phyloP scores from a whole-genome alignment of 2,113 vertebrate species.

The Paraplagusia blochii region DNA sequence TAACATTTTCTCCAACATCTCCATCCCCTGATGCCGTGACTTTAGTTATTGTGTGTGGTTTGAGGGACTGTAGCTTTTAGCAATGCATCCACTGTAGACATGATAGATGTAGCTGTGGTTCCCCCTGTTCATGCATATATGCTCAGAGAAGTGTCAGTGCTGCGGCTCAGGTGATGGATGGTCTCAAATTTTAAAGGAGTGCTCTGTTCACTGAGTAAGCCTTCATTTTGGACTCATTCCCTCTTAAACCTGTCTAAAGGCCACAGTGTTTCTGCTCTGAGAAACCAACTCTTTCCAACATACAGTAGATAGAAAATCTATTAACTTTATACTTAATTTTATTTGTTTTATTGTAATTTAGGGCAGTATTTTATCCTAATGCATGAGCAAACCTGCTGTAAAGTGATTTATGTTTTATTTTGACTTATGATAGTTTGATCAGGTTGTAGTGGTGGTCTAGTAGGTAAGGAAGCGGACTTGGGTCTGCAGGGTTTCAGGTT shows the following conservation, averaged over 20 bases:
- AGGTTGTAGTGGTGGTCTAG: no score
- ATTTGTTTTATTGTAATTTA: no score
- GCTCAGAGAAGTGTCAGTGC: constrained; percentile 36
- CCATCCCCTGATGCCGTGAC: constrained; percentile 38
- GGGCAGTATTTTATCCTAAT: background rate
- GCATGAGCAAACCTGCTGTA: no score
- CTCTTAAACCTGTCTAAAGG: constrained; percentile 10
- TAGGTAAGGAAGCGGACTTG: no score
- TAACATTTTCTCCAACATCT: constrained; percentile 9
- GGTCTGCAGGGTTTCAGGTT: no score
- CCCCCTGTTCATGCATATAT: constrained; percentile 49
- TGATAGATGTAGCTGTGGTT: constrained; percentile 50
- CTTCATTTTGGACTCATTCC: constrained; percentile 48
- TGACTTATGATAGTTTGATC: no score
- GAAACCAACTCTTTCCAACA: background rate
- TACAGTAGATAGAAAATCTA: background rate
- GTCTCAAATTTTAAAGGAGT: constrained; percentile 51
- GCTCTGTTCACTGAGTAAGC: constrained; percentile 42
- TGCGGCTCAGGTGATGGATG: constrained; percentile 59
- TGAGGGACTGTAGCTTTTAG: constrained; percentile 15
- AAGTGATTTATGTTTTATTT: no score
- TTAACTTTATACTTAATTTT: no score
- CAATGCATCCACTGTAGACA: constrained; percentile 20
- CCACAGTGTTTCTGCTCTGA: constrained; percentile 11
- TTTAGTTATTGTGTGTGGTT: constrained; percentile 14